Evolutionary conservation across 2,888 invertebrate species (phyloP), one percentile per base, ranked within the genome.

Genomic region (Mycalesis mineus): DNA sequence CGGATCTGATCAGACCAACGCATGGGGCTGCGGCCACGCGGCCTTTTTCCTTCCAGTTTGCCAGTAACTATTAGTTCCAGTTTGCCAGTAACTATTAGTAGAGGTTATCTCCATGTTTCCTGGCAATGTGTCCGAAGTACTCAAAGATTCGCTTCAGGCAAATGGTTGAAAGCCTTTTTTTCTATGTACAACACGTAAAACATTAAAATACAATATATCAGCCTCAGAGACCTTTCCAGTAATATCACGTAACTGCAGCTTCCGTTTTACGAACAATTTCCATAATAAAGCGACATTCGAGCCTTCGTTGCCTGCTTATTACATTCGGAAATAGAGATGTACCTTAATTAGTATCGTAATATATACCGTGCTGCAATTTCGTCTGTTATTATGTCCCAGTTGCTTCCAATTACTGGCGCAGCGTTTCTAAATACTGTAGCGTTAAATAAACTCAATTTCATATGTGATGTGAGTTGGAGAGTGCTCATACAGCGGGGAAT

Each of bases 321-420:
- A 45, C 29, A 15, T 15, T 44, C n/a, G n/a, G 28, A 14, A 13
- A 29, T 45, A 45, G 29, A 45, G n/a, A 29, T 45, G 7, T 45
- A 13, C 36, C n/a, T 33, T 47, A 47, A 33, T 48, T 17, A 48
- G 33, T 48, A 17, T 17, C 36, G 7, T 22, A 22, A 22, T 17
- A 48, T 36, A 48, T 17, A n/a, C 29, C 15, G 31, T 17, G 48
- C 48, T 48, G 48, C 48, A 48, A 48, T 48, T 29, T 31, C 36
- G 17, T 36, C 17, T 36, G 17, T 31, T 17, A 36, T 47, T 47
- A 47, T 15, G 47, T 33, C 7, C 33, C 15, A 33, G 47, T 47
- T 36, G 44, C 44, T 44, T 8, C n/a, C 36, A 33, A 48, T 48
- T 48, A 36, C 13, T 11, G 17, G 2, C 6, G 9, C 17, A 7